Percentiles rank a stretch among this genome's conserved stretches.
Evolutionary conservation across 1,140 invertebrate species (phyloP).

Genomic region (Arion vulgaris): DNA sequence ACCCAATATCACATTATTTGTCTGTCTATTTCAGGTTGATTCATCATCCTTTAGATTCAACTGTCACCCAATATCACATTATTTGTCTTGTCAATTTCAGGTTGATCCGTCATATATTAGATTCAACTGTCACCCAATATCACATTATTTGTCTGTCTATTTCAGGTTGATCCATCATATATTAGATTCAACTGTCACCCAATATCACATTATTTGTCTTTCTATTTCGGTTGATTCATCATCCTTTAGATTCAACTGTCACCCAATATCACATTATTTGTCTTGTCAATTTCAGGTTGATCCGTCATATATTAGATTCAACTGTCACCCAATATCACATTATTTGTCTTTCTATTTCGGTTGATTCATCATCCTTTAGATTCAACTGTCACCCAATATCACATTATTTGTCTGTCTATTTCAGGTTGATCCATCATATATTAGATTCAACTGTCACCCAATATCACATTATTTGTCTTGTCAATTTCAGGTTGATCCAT

Average conservation of each 20-base stretch:
- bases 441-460: slow-evolving; percentile 90
- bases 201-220: slow-evolving; percentile 81
- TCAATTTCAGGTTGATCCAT: slow-evolving; percentile 90
- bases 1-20: too few relatives aligned
- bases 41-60: slow-evolving; percentile 91
- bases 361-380: too few relatives aligned
- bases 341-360: too few relatives aligned
- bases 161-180: slow-evolving; percentile 93
- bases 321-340: too few relatives aligned
- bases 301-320: slow-evolving; percentile 94
- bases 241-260: slow-evolving; percentile 89
- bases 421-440: slow-evolving; percentile 96
- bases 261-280: slow-evolving; percentile 93
- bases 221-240: slow-evolving; percentile 90
- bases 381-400: too few relatives aligned
- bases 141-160: slow-evolving; percentile 94
- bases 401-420: slow-evolving; percentile 67
- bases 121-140: slow-evolving; percentile 93
- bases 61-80: slow-evolving; percentile 91
- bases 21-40: slow-evolving; percentile 85
- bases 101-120: slow-evolving; percentile 95
- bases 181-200: slow-evolving; percentile 92
- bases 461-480: slow-evolving; percentile 81
- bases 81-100: slow-evolving; percentile 76
- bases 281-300: slow-evolving; percentile 95